These are phyloP conservation scores for Bacillus rossius DNA, from an alignment of 1,140 invertebrate genomes.

Conservation along the genomic window DNA sequence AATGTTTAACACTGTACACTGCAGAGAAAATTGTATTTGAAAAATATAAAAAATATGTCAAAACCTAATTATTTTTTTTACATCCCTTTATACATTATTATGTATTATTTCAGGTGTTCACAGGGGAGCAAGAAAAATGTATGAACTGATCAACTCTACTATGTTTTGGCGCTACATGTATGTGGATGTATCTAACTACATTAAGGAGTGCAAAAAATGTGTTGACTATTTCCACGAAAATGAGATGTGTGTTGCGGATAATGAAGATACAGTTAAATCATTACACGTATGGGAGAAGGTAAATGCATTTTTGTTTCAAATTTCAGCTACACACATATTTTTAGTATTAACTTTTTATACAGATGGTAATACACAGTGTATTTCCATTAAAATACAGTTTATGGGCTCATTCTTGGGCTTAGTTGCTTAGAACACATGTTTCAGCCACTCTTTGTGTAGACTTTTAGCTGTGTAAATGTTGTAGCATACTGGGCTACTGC, in stretches of 20 bases:
- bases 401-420: no score
- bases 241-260: no score
- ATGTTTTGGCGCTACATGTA: slow-evolving; percentile 37
- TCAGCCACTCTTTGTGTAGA: no score
- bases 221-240: no score
- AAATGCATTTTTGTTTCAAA: slow-evolving; percentile 15
- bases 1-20: no score
- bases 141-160: slow-evolving; percentile 23
- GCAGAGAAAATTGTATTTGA: no score
- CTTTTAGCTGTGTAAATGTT: no score
- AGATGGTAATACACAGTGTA: no score
- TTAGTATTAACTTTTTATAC: no score
- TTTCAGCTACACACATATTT: slow-evolving; percentile 17
- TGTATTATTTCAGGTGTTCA: slow-evolving; percentile 30
- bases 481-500: no score
- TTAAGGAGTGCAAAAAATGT: slow-evolving; percentile 24
- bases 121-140: slow-evolving; percentile 37
- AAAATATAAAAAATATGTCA: neutral
- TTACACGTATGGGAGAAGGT: slow-evolving; percentile 3
- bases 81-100: slow-evolving; percentile 2
- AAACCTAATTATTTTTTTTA: neutral
- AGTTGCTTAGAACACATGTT: no score
- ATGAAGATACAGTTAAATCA: neutral
- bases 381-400: no score
- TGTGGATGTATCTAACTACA: slow-evolving; percentile 31